Percentiles rank a stretch among this genome's conserved stretches.
phyloP scores from a whole-genome alignment of 2,888 invertebrate species.

The Caenorhabditis japonica region DNA sequence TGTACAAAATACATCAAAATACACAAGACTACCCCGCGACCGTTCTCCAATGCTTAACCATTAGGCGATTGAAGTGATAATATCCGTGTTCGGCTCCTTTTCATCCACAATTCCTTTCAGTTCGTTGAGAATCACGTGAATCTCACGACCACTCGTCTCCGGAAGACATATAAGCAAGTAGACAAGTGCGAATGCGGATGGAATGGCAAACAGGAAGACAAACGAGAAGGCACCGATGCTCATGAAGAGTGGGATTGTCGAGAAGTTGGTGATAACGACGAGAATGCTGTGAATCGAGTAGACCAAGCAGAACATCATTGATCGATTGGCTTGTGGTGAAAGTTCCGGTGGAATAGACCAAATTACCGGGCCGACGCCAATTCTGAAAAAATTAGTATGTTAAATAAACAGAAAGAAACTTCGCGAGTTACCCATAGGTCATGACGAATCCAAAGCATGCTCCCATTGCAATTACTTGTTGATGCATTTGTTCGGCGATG shows the following conservation, averaged over 20 bases:
- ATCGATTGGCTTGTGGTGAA: constrained; percentile 62
- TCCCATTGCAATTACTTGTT: constrained; percentile 56
- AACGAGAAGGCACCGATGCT: constrained; percentile 67
- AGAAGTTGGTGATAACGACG: constrained; percentile 69
- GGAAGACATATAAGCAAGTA: constrained; percentile 59
- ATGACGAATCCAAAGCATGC: constrained; percentile 67
- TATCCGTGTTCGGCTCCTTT: constrained; percentile 17
- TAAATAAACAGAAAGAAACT: background rate
- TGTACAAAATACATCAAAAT: constrained; percentile 26
- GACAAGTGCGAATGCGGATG: constrained; percentile 61
- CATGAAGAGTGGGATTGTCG: constrained; percentile 65
- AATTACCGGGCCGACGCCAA: constrained; percentile 71
- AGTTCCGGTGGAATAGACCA: constrained; percentile 73
- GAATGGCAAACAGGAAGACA: constrained; percentile 68
- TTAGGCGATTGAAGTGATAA: constrained; percentile 25
- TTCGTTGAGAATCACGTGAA: constrained; percentile 63
- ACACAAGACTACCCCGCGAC: constrained; percentile 53
- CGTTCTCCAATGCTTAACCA: constrained; percentile 29
- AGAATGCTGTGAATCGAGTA: constrained; percentile 67
- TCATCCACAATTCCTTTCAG: constrained; percentile 52
- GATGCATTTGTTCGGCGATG: constrained; percentile 52
- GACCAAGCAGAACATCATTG: constrained; percentile 70
- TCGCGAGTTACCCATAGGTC: constrained; percentile 61
- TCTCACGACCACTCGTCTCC: constrained; percentile 67
- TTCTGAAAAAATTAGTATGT: constrained; percentile 50